Percentiles rank a stretch among this genome's conserved stretches.
Conservation (phyloP, 2,888 invertebrate genomes). For the Drosophila colorata region DNA sequence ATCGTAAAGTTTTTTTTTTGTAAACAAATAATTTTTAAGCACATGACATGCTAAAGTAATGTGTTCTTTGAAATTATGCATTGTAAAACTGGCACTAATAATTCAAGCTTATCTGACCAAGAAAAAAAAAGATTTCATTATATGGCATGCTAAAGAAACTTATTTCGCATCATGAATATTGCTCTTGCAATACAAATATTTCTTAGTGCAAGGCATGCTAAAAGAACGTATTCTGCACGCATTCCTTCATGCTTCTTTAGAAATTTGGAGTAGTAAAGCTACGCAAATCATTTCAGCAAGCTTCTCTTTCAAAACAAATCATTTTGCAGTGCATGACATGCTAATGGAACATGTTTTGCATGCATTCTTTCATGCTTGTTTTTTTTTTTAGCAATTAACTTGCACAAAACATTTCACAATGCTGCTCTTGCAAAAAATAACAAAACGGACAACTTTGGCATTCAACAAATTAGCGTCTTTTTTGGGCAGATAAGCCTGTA, state of each 20-base stretch:
- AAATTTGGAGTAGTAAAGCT: too few relatives aligned
- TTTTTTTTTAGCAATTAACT: conserved; percentile 1
- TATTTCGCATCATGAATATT: too few relatives aligned
- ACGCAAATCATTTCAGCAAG: too few relatives aligned
- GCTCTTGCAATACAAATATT: too few relatives aligned
- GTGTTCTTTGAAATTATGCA: not conserved
- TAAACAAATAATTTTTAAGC: too few relatives aligned
- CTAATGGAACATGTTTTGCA: not conserved
- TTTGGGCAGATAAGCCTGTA: not conserved
- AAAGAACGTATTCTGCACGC: not conserved
- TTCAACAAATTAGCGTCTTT: conserved; percentile 39
- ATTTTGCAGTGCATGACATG: not conserved
- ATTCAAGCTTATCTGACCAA: too few relatives aligned
- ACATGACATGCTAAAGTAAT: not conserved
- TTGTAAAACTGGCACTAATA: too few relatives aligned
- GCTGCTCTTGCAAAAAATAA: not conserved
- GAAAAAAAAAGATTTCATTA: too few relatives aligned
- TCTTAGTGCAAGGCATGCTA: not conserved
- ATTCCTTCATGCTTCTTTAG: too few relatives aligned
- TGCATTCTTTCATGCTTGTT: not conserved
- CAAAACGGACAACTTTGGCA: conserved; percentile 32
- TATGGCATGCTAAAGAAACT: too few relatives aligned
- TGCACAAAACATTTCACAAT: conserved; percentile 12
- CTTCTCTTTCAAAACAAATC: not conserved
- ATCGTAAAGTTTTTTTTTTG: not conserved